phyloP scores from a whole-genome alignment of 2,888 invertebrate genomes.

The Papilio gigon region DNA sequence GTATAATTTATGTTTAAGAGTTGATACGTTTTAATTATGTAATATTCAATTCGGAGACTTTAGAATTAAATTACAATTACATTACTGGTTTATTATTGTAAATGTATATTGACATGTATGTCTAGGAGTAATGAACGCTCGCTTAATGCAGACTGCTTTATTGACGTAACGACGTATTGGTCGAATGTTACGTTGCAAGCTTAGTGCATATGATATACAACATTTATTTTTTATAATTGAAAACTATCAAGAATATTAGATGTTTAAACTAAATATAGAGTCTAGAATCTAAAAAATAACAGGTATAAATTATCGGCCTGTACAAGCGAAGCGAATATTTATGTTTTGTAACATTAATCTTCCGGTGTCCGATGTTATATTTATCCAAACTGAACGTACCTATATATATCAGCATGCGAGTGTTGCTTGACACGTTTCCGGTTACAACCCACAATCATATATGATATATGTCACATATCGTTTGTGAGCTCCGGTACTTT shows the following conservation, averaged over 20 bases:
- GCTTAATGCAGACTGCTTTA: too few species aligned
- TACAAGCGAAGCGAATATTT: too few species aligned
- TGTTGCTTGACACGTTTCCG: not conserved
- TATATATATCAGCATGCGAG: not conserved
- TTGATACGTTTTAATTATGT: not conserved
- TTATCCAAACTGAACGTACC: constrained; percentile 6
- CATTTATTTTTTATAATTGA: too few species aligned
- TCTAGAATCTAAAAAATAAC: not conserved
- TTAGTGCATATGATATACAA: too few species aligned
- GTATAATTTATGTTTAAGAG: not conserved
- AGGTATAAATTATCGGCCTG: too few species aligned
- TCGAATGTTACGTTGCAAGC: too few species aligned
- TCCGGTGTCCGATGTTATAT: not conserved
- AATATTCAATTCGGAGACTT: not conserved
- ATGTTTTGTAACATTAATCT: not conserved
- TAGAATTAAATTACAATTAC: too few species aligned
- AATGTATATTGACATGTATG: too few species aligned
- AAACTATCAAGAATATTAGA: too few species aligned
- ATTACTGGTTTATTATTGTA: too few species aligned
- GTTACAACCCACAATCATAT: constrained; percentile 1
- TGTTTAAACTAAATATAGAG: not conserved
- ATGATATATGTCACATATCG: not conserved
- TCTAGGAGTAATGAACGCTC: too few species aligned
- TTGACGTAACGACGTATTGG: too few species aligned
- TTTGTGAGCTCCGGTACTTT: not conserved